Conservation (phyloP, 2,888 invertebrate genomes). For the Julus scanicus region DNA sequence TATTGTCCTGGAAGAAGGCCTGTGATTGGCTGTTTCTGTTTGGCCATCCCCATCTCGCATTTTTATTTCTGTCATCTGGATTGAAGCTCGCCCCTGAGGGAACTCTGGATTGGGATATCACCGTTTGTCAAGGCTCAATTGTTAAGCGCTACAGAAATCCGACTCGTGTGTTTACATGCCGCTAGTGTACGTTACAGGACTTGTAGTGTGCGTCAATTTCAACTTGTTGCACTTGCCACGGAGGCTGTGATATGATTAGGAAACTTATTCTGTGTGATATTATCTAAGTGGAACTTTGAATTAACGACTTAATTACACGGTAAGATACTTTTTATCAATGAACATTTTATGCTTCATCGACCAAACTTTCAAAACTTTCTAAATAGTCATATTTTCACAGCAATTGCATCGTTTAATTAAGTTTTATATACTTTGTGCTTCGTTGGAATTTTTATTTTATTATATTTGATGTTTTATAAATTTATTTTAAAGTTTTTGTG, state of each 20-base stretch:
- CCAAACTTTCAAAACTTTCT: not conserved
- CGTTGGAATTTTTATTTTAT: no score
- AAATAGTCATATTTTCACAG: no score
- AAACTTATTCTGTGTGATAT: not conserved
- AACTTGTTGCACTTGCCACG: slow-evolving; percentile 28
- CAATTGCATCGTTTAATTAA: no score
- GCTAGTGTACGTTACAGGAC: slow-evolving; percentile 5
- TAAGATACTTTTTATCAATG: not conserved
- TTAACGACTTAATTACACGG: not conserved
- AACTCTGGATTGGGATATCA: not conserved
- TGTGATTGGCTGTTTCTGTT: slow-evolving; percentile 27
- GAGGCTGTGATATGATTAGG: slow-evolving; percentile 3
- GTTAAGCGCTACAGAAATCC: slow-evolving; percentile 39
- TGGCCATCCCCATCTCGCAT: not conserved
- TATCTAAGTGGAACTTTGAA: slow-evolving; percentile 5
- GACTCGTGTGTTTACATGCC: slow-evolving; percentile 30
- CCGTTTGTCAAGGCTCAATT: slow-evolving; percentile 22
- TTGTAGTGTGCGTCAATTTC: not conserved
- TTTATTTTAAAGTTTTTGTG: no score
- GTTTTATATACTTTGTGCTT: no score
- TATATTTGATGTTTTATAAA: no score
- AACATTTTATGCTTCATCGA: not conserved
- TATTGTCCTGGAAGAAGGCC: not conserved
- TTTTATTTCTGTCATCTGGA: slow-evolving; percentile 11
- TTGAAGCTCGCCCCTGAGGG: slow-evolving; percentile 10